Evolutionary conservation across 1,140 invertebrate species (phyloP).

Genomic region (Ephestia elutella): DNA sequence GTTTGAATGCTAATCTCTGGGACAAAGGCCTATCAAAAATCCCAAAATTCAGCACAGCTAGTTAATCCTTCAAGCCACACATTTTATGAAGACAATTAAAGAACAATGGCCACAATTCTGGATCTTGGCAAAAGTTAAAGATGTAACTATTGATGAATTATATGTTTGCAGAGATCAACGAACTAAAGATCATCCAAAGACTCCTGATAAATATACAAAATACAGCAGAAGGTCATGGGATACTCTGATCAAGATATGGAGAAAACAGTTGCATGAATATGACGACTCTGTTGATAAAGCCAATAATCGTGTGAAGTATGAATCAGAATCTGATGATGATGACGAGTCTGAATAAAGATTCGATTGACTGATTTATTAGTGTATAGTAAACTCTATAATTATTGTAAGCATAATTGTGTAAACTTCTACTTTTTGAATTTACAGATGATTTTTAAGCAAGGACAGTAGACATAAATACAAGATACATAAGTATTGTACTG

Average conservation of each 20-base stretch:
- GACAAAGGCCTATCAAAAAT: no score
- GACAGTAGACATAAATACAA: no score
- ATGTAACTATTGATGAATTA: background rate
- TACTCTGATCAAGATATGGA: constrained; percentile 89
- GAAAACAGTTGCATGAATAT: constrained; percentile 88
- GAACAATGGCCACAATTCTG: no score
- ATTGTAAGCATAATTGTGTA: no score
- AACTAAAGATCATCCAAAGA: constrained; percentile 84
- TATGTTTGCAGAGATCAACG: constrained; percentile 76
- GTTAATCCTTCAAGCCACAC: no score
- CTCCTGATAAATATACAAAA: constrained; percentile 89
- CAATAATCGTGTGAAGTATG: constrained; percentile 6
- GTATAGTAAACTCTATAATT: background rate
- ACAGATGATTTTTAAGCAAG: no score
- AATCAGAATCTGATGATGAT: constrained; percentile 26
- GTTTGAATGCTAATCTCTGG: no score
- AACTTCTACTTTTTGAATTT: no score
- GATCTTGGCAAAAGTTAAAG: no score
- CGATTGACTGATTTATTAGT: background rate
- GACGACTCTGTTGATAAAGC: constrained; percentile 73
- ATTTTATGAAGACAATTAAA: no score
- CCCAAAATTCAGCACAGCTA: no score
- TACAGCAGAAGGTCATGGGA: constrained; percentile 95
- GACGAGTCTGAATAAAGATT: background rate
- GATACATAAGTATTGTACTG: no score